These are phyloP conservation scores for Phrixothrix hirtus DNA, from an alignment of 2,888 invertebrate species.

Conservation along the genomic window DNA sequence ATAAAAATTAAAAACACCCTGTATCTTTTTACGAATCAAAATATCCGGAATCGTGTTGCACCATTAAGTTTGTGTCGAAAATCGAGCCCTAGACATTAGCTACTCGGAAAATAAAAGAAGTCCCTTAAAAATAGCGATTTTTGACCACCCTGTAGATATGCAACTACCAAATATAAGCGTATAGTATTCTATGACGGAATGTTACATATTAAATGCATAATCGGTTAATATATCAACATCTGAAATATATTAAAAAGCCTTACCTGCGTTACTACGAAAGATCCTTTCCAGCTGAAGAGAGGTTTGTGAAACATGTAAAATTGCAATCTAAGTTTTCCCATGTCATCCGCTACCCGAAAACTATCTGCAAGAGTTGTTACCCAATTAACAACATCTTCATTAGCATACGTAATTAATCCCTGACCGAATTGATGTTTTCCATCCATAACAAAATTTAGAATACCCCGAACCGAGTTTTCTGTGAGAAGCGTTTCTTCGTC, in stretches of 20 bases:
- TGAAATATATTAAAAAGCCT: constrained; percentile 35
- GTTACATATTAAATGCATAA: too few relatives aligned
- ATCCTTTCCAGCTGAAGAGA: constrained; percentile 97
- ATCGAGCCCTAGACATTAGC: too few relatives aligned
- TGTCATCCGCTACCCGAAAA: constrained; percentile 94
- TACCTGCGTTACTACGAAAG: constrained; percentile 95
- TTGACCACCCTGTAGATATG: too few relatives aligned
- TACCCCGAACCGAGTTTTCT: constrained; percentile 86
- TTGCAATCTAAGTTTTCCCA: constrained; percentile 93
- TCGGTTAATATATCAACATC: too few relatives aligned
- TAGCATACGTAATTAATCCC: constrained; percentile 94
- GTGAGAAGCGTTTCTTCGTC: constrained; percentile 96
- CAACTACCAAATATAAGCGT: too few relatives aligned
- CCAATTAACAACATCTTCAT: constrained; percentile 96
- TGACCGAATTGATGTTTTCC: constrained; percentile 96
- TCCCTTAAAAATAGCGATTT: too few relatives aligned
- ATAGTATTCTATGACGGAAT: too few relatives aligned
- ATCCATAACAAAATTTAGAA: constrained; percentile 92
- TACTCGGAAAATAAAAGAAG: too few relatives aligned
- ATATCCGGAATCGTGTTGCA: too few relatives aligned
- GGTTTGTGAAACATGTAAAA: constrained; percentile 93
- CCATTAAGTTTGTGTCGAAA: too few relatives aligned
- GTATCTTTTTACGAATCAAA: too few relatives aligned
- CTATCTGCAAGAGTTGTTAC: constrained; percentile 94
- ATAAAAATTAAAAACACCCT: too few relatives aligned